Evolutionary conservation across 2,113 vertebrate species (phyloP), one percentile per base, ranked within the genome.

Genomic region (Chlorocebus sabaeus): DNA sequence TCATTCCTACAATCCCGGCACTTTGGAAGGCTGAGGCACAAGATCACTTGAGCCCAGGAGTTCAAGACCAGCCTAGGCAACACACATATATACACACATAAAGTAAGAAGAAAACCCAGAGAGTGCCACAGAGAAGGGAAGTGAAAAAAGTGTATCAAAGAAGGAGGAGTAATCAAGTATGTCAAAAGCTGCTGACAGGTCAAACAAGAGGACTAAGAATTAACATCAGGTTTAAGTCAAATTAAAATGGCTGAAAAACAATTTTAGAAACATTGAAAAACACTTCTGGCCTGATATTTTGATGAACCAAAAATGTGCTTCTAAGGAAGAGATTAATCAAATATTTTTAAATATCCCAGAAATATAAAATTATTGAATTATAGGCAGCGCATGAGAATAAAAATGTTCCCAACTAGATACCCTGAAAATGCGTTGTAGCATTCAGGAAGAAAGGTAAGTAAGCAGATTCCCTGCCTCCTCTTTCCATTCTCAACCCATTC

Each of bases 341-440:
- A n/a, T 85, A 90, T 68, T 94, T 96, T 97, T 50, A 86, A 95
- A 87, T 67, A 67, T 96, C 59, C 40, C 50, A 92, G 75, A 13
- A 89, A 75, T 43, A 57, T 80, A 85, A 83, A 11, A 17, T 70
- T 64, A 81, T 35, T 70, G 38, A 80, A 68, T 55, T 52, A 48
- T 17, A 76, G 13, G 27, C 25, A 76, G 40, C n/a, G 79, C 23
- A 78, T 35, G 12, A 73, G 20, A 30, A 45, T 64, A 59, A 90
- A 75, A 80, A 25, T 35, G 78, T 82, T 89, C 55, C 55, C 73
- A 82, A 73, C 32, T 64, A 94, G 75, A 91, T 87, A 94, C 48
- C 79, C 10, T 91, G 27, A 87, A 85, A 94, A 96, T 75, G 14
- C 45, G 22, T 48, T 38, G 30, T 61, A 87, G 50, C 20, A 82